Conservation (phyloP, 2,113 vertebrate species). For the Pseudonaja textilis region DNA sequence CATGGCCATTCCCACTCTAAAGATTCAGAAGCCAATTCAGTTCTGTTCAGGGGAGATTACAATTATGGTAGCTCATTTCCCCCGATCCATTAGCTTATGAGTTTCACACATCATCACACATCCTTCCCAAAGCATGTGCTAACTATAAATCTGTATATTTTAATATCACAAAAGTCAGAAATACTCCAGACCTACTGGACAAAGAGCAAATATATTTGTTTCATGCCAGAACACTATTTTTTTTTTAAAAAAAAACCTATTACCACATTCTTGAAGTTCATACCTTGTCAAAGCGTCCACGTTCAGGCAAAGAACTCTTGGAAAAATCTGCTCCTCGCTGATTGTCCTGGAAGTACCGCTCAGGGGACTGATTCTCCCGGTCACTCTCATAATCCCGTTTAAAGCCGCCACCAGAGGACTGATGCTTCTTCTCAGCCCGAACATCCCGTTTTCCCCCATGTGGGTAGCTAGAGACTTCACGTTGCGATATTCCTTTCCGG, state of each 20-base stretch:
- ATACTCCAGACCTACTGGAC: neutral
- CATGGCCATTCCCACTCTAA: neutral
- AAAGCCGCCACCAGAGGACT: slow-evolving; percentile 63
- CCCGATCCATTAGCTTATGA: neutral
- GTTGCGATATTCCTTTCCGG: slow-evolving; percentile 86
- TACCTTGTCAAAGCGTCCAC: slow-evolving; percentile 94
- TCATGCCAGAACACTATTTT: neutral
- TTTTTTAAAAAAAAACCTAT: neutral
- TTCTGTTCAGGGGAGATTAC: neutral
- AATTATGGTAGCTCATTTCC: neutral
- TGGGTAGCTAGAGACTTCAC: slow-evolving; percentile 91
- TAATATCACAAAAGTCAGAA: neutral
- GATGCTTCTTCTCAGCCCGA: slow-evolving; percentile 74
- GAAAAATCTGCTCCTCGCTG: slow-evolving; percentile 85
- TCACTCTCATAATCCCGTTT: slow-evolving; percentile 75
- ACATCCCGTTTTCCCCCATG: slow-evolving; percentile 88
- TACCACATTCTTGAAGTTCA: neutral
- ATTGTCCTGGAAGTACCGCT: slow-evolving; percentile 83
- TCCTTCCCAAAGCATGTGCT: neutral
- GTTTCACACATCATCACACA: neutral
- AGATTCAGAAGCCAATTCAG: neutral
- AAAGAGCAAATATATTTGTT: neutral
- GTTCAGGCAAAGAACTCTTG: slow-evolving; percentile 89
- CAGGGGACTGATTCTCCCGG: slow-evolving; percentile 77
- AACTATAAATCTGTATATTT: neutral